These are phyloP conservation scores for Harpagifer antarcticus DNA, from an alignment of 2,797 vertebrate species.

Conservation along the genomic window DNA sequence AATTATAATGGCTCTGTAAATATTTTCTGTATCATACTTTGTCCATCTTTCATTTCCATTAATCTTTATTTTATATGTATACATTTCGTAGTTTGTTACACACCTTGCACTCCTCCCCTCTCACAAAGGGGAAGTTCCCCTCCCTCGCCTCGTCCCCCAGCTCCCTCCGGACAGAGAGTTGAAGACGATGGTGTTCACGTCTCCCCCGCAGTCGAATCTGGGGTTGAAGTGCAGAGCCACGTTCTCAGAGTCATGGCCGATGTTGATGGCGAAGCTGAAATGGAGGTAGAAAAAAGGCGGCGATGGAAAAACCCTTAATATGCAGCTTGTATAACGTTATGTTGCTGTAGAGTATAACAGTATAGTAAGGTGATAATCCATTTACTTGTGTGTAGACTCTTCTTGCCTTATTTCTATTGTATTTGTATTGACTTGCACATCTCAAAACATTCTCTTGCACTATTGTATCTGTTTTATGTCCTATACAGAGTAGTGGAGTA, in stretches of 20 bases:
- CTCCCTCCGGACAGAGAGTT: constrained; percentile 75
- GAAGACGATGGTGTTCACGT: constrained; percentile 64
- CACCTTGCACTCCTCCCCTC: constrained; percentile 82
- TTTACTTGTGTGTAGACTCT: too few species aligned
- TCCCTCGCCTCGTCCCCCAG: constrained; percentile 72
- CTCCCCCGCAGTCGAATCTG: constrained; percentile 57
- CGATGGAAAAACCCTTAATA: background rate
- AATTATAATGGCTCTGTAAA: too few species aligned
- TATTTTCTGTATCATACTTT: too few species aligned
- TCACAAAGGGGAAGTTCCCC: constrained; percentile 72
- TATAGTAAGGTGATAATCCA: too few species aligned
- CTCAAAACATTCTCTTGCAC: too few species aligned
- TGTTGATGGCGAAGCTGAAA: constrained; percentile 84
- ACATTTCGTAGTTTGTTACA: background rate
- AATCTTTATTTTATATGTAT: background rate
- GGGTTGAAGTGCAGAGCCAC: constrained; percentile 86
- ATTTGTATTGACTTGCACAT: too few species aligned
- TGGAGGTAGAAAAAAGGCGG: background rate
- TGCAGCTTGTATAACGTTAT: too few species aligned
- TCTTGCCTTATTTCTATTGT: too few species aligned
- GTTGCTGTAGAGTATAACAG: too few species aligned
- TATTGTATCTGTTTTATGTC: too few species aligned
- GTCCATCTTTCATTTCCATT: background rate
- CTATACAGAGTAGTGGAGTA: too few species aligned
- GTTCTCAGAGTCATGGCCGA: constrained; percentile 75